These are phyloP conservation scores for Telmatherina bonti DNA, from an alignment of 2,797 vertebrate species.

Conservation along the genomic window DNA sequence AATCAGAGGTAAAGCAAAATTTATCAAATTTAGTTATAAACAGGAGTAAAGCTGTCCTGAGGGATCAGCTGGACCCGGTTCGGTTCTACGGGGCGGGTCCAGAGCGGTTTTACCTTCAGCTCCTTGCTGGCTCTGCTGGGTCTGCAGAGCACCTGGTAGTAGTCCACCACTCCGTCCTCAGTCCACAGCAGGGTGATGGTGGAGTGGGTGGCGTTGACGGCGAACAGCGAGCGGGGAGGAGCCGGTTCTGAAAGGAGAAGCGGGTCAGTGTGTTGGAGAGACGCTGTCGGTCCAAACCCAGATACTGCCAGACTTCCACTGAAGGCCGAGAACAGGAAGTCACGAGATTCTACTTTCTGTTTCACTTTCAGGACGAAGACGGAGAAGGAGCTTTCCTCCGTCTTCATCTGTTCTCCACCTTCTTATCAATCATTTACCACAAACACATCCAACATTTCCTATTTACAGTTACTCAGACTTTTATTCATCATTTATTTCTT, in stretches of 20 bases:
- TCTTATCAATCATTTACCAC: too few relatives aligned
- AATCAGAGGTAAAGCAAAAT: too few relatives aligned
- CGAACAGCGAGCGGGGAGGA: constrained; percentile 90
- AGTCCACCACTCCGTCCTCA: constrained; percentile 94
- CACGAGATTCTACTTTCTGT: constrained; percentile 17
- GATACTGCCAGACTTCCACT: constrained; percentile 29
- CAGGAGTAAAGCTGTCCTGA: too few relatives aligned
- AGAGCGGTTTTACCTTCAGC: constrained; percentile 67
- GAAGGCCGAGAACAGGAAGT: constrained; percentile 58
- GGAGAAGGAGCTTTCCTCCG: too few relatives aligned
- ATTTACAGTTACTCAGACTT: too few relatives aligned
- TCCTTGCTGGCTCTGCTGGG: constrained; percentile 73
- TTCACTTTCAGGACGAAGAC: constrained; percentile 14
- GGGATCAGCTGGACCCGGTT: too few relatives aligned
- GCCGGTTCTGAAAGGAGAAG: constrained; percentile 87
- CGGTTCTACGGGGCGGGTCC: too few relatives aligned
- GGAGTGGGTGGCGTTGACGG: constrained; percentile 92
- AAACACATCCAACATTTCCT: too few relatives aligned
- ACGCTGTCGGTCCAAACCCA: background rate
- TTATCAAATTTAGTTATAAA: too few relatives aligned
- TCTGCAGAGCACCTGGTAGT: constrained; percentile 91
- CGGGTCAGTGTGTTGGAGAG: background rate
- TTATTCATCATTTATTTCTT: too few relatives aligned
- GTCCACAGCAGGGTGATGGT: constrained; percentile 94
- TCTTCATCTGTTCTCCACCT: too few relatives aligned